Evolutionary conservation across 2,888 invertebrate genomes (phyloP).

Genomic region (Blomia tropicalis): DNA sequence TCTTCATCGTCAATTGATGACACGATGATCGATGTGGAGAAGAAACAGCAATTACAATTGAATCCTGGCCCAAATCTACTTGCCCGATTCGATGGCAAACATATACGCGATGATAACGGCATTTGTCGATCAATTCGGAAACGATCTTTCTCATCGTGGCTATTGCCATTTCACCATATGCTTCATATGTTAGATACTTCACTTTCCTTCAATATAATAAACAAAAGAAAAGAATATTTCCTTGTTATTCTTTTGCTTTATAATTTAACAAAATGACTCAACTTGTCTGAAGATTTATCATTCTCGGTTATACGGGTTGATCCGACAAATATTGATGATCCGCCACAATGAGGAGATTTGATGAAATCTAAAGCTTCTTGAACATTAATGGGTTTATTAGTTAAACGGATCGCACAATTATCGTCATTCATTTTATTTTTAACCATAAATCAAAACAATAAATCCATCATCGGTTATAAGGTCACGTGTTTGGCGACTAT

Average conservation of each 20-base stretch:
- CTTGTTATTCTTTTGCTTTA: neutral
- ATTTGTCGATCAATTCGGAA: constrained; percentile 50
- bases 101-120: constrained; percentile 57
- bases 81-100: constrained; percentile 67
- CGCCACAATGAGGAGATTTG: constrained; percentile 50
- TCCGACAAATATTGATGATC: constrained; percentile 72
- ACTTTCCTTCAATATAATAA: constrained; percentile 40
- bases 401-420: constrained; percentile 8
- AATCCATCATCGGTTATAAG: too few relatives aligned
- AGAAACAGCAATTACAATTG: constrained; percentile 74
- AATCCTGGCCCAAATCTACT: constrained; percentile 69
- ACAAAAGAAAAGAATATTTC: too few relatives aligned
- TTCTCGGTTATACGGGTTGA: constrained; percentile 47
- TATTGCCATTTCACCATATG: constrained; percentile 76
- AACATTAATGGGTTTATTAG: constrained; percentile 2
- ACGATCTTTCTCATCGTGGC: constrained; percentile 62
- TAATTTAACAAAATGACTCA: neutral
- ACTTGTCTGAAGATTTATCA: neutral
- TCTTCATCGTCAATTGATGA: constrained; percentile 60
- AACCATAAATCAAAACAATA: too few relatives aligned
- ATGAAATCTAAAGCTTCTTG: constrained; percentile 29
- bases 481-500: too few relatives aligned
- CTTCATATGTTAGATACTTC: constrained; percentile 75
- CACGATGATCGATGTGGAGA: constrained; percentile 70
- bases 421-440: neutral